Conservation (phyloP, 1,140 invertebrate genomes). For the Dendrolimus punctatus region DNA sequence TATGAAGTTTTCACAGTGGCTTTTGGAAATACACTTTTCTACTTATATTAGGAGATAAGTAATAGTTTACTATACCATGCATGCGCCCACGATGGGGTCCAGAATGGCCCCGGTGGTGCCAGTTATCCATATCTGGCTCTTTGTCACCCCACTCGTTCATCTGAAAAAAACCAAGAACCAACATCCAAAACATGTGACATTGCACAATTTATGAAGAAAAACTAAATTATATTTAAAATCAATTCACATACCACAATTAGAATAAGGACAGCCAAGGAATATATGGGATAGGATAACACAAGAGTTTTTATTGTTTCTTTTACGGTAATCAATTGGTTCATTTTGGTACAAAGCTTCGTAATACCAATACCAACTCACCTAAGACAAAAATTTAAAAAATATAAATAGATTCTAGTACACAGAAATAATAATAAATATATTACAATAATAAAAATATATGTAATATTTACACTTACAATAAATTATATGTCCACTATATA, state of each 20-base stretch:
- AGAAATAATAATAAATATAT: neutral
- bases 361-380: constrained; percentile 51
- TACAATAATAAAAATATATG: neutral
- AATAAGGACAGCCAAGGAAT: constrained; percentile 66
- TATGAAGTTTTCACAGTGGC: too few species aligned
- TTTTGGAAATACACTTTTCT: neutral
- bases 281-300: constrained; percentile 63
- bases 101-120: constrained; percentile 58
- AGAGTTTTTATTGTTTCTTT: constrained; percentile 38
- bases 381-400: constrained; percentile 24
- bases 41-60: neutral
- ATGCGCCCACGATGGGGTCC: constrained; percentile 49
- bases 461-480: too few species aligned
- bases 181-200: constrained; percentile 2
- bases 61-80: constrained; percentile 34
- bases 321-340: constrained; percentile 58
- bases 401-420: neutral
- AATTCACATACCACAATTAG: constrained; percentile 55
- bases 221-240: constrained; percentile 9
- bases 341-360: constrained; percentile 47
- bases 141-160: constrained; percentile 66
- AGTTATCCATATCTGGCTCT: constrained; percentile 52
- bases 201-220: constrained; percentile 9
- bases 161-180: constrained; percentile 25
- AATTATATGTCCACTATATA: too few species aligned